phyloP scores from a whole-genome alignment of 2,797 vertebrate species.

The Tachyglossus aculeatus region DNA sequence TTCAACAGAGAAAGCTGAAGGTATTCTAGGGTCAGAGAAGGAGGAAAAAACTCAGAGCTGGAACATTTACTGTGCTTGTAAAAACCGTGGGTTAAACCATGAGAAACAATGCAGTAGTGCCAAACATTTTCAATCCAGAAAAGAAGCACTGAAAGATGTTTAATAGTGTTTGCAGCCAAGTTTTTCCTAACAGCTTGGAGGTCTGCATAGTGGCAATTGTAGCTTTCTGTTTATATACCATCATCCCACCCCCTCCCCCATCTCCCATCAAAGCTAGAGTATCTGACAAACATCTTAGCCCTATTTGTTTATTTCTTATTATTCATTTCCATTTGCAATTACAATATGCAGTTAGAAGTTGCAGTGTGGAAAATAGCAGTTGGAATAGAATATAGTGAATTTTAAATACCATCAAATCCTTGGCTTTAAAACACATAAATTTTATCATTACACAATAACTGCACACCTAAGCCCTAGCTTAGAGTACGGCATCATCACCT shows the following conservation, averaged over 20 bases:
- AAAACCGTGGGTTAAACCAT: no score
- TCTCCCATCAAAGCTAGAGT: neutral
- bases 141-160: constrained; percentile 27
- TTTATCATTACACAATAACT: constrained; percentile 6
- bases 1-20: no score
- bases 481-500: neutral
- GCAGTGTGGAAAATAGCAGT: constrained; percentile 27
- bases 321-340: constrained; percentile 27
- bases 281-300: constrained; percentile 21
- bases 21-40: no score
- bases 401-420: constrained; percentile 34
- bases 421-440: constrained; percentile 28
- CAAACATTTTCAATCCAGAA: no score
- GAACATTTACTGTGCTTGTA: no score
- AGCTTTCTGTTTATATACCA: constrained; percentile 17
- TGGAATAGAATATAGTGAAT: constrained; percentile 20
- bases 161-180: neutral
- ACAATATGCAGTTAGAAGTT: constrained; percentile 7
- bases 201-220: neutral
- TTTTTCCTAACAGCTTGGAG: neutral
- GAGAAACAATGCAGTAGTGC: no score
- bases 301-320: constrained; percentile 27
- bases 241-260: neutral
- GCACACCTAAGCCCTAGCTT: constrained; percentile 19
- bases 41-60: no score